Conservation (phyloP, 2,888 invertebrate genomes). For the Gymnocheta viridis region DNA sequence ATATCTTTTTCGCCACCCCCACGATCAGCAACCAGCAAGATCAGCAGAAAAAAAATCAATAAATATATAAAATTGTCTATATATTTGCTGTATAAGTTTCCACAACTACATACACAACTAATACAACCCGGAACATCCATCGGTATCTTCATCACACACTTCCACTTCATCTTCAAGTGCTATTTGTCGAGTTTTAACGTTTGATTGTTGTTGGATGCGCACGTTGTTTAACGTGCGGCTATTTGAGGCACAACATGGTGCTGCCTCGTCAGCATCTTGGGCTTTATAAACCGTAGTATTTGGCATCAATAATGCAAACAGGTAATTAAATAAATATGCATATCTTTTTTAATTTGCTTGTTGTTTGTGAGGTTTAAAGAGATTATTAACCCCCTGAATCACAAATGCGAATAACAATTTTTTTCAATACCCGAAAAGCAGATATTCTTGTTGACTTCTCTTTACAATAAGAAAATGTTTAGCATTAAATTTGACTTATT, state of each 20-base stretch:
- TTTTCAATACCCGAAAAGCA: too few species aligned
- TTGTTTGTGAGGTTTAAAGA: too few species aligned
- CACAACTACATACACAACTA: neutral
- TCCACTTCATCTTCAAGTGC: neutral
- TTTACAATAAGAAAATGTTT: too few species aligned
- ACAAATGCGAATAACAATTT: too few species aligned
- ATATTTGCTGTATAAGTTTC: constrained; percentile 15
- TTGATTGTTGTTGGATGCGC: constrained; percentile 14
- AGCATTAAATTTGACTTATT: too few species aligned
- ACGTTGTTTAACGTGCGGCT: constrained; percentile 42
- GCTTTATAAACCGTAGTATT: constrained; percentile 31
- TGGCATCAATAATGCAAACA: constrained; percentile 62
- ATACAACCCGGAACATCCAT: neutral
- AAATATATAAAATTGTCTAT: neutral
- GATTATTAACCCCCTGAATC: too few species aligned
- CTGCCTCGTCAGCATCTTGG: constrained; percentile 29
- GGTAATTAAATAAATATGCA: constrained; percentile 53
- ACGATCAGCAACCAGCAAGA: constrained; percentile 13
- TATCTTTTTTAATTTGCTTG: neutral
- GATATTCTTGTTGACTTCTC: too few species aligned
- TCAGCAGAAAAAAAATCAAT: neutral
- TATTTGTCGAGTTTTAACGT: neutral
- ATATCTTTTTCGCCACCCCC: constrained; percentile 30
- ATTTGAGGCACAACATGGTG: constrained; percentile 52
- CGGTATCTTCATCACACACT: neutral